A percentile compares a stretch with the other conserved stretches of the same genome.
Evolutionary conservation across 2,797 vertebrate genomes (phyloP).

Genomic region (Babyrousa celebensis): DNA sequence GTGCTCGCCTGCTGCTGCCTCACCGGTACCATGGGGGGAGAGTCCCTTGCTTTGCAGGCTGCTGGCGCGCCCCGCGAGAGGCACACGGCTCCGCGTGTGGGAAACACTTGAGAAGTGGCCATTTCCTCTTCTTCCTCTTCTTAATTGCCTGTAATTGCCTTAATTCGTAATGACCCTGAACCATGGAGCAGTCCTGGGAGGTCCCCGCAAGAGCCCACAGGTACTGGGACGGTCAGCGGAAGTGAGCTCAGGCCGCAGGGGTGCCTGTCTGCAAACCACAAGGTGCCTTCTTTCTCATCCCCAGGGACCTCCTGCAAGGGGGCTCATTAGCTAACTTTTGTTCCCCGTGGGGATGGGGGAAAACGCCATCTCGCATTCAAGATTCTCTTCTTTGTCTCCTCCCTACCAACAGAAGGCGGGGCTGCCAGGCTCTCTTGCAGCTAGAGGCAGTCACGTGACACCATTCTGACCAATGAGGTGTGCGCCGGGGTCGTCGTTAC

Average conservation of each 20-base stretch:
- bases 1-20: fast-evolving
- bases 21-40: not conserved
- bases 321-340: not conserved
- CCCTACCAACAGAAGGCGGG: not conserved
- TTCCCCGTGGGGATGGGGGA: not conserved
- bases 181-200: not conserved
- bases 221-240: not conserved
- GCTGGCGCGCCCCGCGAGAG: not conserved
- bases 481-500: not conserved
- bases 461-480: not conserved
- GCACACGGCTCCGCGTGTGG: not conserved
- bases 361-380: not conserved
- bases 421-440: conserved; percentile 63
- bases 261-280: not conserved
- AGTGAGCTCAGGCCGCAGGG: not conserved
- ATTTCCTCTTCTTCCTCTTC: not conserved
- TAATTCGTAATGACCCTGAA: not conserved
- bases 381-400: not conserved
- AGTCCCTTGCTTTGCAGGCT: not conserved
- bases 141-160: not conserved
- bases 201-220: fast-evolving
- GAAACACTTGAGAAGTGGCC: not conserved
- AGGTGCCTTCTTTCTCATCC: not conserved
- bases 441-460: not conserved
- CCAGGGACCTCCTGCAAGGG: not conserved